Evolutionary conservation across 1,140 invertebrate genomes (phyloP).

Genomic region (Anastrepha ludens): DNA sequence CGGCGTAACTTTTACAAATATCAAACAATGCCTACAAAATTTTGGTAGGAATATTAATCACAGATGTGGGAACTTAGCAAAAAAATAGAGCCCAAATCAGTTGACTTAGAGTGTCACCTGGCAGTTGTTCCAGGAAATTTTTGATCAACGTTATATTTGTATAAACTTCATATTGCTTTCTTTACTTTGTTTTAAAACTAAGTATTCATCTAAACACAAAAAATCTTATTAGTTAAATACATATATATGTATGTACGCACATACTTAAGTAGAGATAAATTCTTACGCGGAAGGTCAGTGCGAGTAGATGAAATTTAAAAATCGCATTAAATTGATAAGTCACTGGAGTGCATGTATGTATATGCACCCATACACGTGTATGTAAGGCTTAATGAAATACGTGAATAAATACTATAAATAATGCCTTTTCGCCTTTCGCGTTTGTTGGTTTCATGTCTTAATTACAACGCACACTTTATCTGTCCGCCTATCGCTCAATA

Average conservation of each 20-base stretch:
- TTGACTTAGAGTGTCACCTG: too few relatives aligned
- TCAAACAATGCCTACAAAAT: too few relatives aligned
- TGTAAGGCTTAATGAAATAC: not conserved
- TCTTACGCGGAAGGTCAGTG: not conserved
- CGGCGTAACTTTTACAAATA: too few relatives aligned
- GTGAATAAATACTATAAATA: not conserved
- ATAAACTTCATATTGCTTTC: too few relatives aligned
- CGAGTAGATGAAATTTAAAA: not conserved
- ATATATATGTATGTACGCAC: not conserved
- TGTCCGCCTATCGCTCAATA: not conserved
- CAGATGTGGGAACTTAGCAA: too few relatives aligned
- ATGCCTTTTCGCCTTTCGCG: not conserved
- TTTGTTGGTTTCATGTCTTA: slow-evolving; percentile 4
- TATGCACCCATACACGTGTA: not conserved
- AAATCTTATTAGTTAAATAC: not conserved
- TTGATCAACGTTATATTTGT: too few relatives aligned
- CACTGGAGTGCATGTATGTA: not conserved
- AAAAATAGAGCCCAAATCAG: too few relatives aligned
- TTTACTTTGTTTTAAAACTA: too few relatives aligned
- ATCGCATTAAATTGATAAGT: not conserved
- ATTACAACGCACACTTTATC: not conserved
- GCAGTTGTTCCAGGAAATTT: too few relatives aligned
- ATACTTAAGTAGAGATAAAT: not conserved
- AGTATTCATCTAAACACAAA: too few relatives aligned
- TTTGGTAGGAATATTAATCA: too few relatives aligned